These are phyloP conservation scores for Phengaris alcon DNA, from an alignment of 2,888 invertebrate genomes.

Conservation along the genomic window DNA sequence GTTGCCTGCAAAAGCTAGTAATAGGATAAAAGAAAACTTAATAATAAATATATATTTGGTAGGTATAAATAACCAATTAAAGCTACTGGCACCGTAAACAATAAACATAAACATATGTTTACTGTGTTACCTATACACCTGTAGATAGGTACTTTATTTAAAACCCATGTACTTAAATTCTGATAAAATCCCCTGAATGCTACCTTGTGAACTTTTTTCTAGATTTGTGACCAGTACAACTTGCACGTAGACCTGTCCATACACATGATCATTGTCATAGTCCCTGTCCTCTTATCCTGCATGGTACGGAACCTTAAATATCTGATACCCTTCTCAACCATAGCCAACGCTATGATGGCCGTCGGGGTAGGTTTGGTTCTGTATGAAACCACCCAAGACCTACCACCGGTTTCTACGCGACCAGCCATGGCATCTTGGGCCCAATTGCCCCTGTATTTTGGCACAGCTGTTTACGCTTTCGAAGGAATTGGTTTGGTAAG, in stretches of 20 bases:
- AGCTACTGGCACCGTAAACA: too few relatives aligned
- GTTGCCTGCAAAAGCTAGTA: too few relatives aligned
- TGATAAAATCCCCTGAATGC: background rate
- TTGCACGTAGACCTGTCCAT: conserved; percentile 81
- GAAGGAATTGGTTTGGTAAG: conserved; percentile 95
- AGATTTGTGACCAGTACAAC: conserved; percentile 84
- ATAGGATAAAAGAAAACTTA: too few relatives aligned
- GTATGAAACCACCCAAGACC: conserved; percentile 85
- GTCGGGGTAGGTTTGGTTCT: conserved; percentile 87
- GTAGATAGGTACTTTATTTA: too few relatives aligned
- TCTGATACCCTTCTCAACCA: conserved; percentile 93
- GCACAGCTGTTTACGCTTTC: conserved; percentile 97
- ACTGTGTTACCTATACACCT: too few relatives aligned
- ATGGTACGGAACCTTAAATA: conserved; percentile 92
- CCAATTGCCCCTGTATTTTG: conserved; percentile 92
- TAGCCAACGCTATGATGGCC: conserved; percentile 91
- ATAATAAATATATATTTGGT: too few relatives aligned
- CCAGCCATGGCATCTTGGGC: conserved; percentile 80
- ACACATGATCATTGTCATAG: conserved; percentile 85
- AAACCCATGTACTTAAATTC: too few relatives aligned
- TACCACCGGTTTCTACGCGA: conserved; percentile 82
- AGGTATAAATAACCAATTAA: too few relatives aligned
- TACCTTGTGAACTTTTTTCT: conserved; percentile 40
- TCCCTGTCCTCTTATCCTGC: conserved; percentile 86
- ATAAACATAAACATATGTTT: too few relatives aligned